Evolutionary conservation across 2,113 vertebrate genomes (phyloP).

Genomic region (Anthoscopus minutus): DNA sequence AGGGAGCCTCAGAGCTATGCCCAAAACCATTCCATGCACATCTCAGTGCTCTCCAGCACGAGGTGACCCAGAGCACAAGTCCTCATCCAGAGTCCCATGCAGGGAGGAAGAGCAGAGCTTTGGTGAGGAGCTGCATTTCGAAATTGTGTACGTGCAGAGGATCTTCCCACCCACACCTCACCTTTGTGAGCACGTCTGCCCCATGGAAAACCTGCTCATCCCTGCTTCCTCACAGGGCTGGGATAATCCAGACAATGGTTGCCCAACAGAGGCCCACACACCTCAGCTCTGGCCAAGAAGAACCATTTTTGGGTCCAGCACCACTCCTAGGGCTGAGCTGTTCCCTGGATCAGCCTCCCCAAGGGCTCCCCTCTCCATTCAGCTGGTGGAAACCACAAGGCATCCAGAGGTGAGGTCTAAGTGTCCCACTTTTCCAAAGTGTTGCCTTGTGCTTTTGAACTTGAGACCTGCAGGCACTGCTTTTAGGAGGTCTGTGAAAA

Average conservation of each 20-base stretch:
- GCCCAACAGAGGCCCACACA: neutral
- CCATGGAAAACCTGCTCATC: neutral
- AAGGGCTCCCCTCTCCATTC: neutral
- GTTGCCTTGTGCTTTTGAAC: neutral
- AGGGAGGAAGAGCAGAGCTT: neutral
- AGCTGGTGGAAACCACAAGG: neutral
- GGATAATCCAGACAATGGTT: neutral
- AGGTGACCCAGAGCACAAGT: neutral
- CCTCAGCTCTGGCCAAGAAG: neutral
- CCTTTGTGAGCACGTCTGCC: neutral
- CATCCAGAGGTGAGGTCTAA: neutral
- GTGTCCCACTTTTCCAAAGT: neutral
- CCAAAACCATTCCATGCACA: neutral
- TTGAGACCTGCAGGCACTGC: neutral
- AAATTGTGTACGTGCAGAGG: neutral
- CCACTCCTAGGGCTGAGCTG: neutral
- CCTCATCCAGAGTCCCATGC: neutral
- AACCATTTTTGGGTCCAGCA: neutral
- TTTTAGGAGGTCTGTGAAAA: neutral
- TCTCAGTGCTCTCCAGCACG: rapidly evolving
- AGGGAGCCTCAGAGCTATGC: neutral
- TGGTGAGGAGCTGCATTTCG: neutral
- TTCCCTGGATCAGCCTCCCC: neutral
- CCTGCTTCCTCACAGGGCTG: neutral
- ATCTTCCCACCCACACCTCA: neutral